These are phyloP conservation scores for Therioaphis trifolii DNA, from an alignment of 2,888 invertebrate genomes.

Conservation along the genomic window DNA sequence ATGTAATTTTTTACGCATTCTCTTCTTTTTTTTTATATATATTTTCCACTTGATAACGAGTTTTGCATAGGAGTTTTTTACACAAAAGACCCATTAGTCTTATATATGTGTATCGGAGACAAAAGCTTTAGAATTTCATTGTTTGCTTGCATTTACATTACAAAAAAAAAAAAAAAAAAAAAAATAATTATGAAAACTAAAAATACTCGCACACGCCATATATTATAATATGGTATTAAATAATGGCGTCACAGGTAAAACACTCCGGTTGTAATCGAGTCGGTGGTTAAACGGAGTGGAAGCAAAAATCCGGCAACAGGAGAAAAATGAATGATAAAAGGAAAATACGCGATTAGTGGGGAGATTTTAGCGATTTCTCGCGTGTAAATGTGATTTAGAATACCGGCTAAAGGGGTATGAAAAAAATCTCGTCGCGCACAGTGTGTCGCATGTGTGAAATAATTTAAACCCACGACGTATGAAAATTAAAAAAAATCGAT, in stretches of 20 bases:
- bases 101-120: not conserved
- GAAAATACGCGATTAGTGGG: not conserved
- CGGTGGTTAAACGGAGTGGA: constrained; percentile 25
- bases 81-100: constrained; percentile 17
- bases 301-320: not conserved
- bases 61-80: not conserved
- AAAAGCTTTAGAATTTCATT: constrained; percentile 22
- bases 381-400: not conserved
- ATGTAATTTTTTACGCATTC: not conserved
- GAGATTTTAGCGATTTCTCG: not conserved
- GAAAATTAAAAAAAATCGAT: too few species aligned
- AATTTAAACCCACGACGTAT: too few species aligned
- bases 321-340: not conserved
- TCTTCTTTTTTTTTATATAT: not conserved
- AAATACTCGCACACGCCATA: constrained; percentile 5
- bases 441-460: too few species aligned
- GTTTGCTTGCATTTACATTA: not conserved
- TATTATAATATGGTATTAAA: constrained; percentile 13
- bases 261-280: not conserved
- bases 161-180: too few species aligned
- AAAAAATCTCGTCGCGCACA: too few species aligned
- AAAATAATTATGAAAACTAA: too few species aligned
- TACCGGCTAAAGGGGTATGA: not conserved
- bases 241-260: not conserved
- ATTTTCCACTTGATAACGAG: not conserved